These are phyloP conservation scores for Lysandra coridon DNA, from an alignment of 2,888 invertebrate genomes.

Conservation along the genomic window DNA sequence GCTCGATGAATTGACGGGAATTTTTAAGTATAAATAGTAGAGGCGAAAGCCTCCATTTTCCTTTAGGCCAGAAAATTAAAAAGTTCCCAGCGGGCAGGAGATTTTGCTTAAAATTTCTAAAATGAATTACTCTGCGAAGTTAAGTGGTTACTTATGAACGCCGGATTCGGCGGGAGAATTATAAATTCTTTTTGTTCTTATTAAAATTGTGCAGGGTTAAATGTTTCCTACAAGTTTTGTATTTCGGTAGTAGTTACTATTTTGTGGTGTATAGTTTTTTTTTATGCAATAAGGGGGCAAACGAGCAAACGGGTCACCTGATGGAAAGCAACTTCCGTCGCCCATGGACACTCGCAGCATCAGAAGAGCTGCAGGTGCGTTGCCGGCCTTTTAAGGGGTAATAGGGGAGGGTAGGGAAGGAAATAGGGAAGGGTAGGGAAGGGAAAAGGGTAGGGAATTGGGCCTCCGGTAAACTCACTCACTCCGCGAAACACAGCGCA, in stretches of 20 bases:
- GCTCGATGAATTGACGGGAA: background rate
- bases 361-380: too few relatives aligned
- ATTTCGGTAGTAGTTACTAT: background rate
- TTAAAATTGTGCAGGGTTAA: background rate
- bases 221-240: background rate
- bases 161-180: background rate
- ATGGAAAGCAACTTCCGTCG: too few relatives aligned
- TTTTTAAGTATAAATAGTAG: conserved; percentile 4
- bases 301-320: too few relatives aligned
- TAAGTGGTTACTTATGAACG: conserved; percentile 13
- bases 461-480: too few relatives aligned
- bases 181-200: conserved; percentile 1
- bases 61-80: conserved; percentile 23
- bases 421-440: too few relatives aligned
- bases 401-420: too few relatives aligned
- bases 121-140: conserved; percentile 9
- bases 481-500: too few relatives aligned
- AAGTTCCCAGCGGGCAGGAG: conserved; percentile 16
- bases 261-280: too few relatives aligned
- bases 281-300: too few relatives aligned
- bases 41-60: conserved; percentile 9
- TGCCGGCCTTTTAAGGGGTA: too few relatives aligned
- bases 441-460: too few relatives aligned
- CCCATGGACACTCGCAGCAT: too few relatives aligned
- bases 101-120: conserved; percentile 14